Evolutionary conservation across 2,888 invertebrate genomes (phyloP), one percentile per base, ranked within the genome.

Genomic region (Drosophila longiperda): DNA sequence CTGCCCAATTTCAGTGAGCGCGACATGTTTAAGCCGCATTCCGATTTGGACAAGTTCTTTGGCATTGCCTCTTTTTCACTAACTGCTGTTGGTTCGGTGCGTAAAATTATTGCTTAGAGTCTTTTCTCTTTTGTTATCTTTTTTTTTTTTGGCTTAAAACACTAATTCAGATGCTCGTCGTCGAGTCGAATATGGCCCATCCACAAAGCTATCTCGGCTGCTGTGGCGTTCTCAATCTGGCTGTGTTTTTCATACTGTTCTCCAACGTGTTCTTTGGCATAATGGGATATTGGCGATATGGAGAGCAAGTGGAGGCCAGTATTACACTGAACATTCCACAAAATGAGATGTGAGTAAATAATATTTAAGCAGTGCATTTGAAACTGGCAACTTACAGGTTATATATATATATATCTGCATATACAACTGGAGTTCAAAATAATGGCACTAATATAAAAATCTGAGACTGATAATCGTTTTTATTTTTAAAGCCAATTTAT

Each of bases 111-210:
- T 5, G 1, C 15, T 6, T 20, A 2, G 29, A 15, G 3, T 42
- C 1, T 23, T 7, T 7, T 17, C 17, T 0, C 26, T 11, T 4
- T 3, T 1, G 0, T 36, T 33, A 20, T 29, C 4, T 8, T 8
- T 2, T 0, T 8, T 8, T 2, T 0, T 5, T 15, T 52, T 17
- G 40, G n/a, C 26, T 6, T n/a, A 15, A n/a, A 26, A 11, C 1
- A 0, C 45, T n/a, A 8, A 0, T 7, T 0, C 15, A 98, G 98
- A 96, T 99, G 50, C 96, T 99, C 95, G 98, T 99, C 0, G 94
- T 99, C 75, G 98, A 99, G 92, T 98, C 98, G 92, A 97, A 97
- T 93, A 98, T 99, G 98, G 96, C 96, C 90, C 96, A 96, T 0
- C 98, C 98, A 0, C 94, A 95, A 26, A 96, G 97, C 90, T 98